These are phyloP conservation scores for Trogon surrucura DNA, from an alignment of 2,113 vertebrate genomes.

Conservation along the genomic window DNA sequence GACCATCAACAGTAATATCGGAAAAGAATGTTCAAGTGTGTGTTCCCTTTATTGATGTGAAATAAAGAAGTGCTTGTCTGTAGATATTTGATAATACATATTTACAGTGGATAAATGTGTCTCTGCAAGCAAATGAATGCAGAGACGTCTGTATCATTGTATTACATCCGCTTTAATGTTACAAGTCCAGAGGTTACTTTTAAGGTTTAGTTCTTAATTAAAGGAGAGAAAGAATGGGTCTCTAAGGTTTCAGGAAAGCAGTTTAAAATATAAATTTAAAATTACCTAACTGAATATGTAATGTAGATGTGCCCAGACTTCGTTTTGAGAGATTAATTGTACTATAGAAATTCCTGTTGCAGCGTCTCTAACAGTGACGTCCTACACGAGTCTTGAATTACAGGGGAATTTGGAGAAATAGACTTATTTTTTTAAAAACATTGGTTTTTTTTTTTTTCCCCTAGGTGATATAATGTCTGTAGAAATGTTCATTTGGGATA, in stretches of 20 bases:
- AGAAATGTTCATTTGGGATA: not conserved
- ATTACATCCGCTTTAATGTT: slow-evolving; percentile 43
- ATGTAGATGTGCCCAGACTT: not conserved
- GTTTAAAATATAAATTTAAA: not conserved
- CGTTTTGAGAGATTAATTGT: not conserved
- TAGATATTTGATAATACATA: slow-evolving; percentile 20
- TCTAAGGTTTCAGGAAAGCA: slow-evolving; percentile 22
- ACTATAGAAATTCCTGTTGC: not conserved
- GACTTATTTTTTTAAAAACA: not conserved
- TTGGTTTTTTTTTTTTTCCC: not conserved
- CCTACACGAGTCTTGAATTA: not conserved
- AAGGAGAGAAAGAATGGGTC: not conserved
- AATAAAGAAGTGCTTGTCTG: slow-evolving; percentile 31
- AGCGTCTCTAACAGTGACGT: not conserved
- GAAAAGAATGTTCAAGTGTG: slow-evolving; percentile 58
- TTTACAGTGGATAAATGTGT: slow-evolving; percentile 37
- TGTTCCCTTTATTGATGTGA: slow-evolving; percentile 46
- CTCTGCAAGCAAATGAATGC: slow-evolving; percentile 41
- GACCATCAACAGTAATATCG: slow-evolving; percentile 23
- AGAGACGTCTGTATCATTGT: slow-evolving; percentile 32
- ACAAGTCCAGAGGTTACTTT: slow-evolving; percentile 25
- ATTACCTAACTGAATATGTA: not conserved
- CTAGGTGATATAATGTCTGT: not conserved
- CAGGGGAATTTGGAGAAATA: not conserved
- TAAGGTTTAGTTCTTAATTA: slow-evolving; percentile 61